Base-by-base conservation (phyloP, 2,888 invertebrate genomes). In the Hoplodrina ambigua region DNA sequence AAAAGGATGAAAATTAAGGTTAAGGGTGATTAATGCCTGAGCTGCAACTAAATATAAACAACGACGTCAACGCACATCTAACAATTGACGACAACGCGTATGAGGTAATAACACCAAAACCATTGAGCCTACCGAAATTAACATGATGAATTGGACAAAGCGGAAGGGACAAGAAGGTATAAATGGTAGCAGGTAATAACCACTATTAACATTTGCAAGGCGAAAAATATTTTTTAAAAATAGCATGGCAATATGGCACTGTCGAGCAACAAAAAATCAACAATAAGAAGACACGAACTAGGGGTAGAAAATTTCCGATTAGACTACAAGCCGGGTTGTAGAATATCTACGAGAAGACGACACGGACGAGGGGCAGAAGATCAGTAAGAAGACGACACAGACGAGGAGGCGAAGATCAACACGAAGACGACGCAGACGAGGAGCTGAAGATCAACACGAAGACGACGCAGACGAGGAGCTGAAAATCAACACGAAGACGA, bases 201-300 rank as follows among this genome's bases (percentile, higher is more conserved):
- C 19, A 44, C 17, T 58, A 17, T 41, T 33, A 54, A 19, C 15
- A 78, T 55, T 55, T 52, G 72, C 72, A 19, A 59, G 59, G 72
- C 78, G 78, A 77, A 77, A 44, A 70, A 50, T 25, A n/a, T 54
- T 15, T n/a, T 19, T 53, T 44, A 55, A 54, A 54, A 33, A 2
- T 72, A 72, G 78, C 49, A 77, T 52, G 6, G 2, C 17, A 68
- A 55, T 63, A 37, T 75, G 1, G 67, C 71, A 57, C 75, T 19
- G 75, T 56, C 75, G 75, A 75, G 75, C 56, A 6, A 67, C 25
- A 0, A 37, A 57, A 56, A 17, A 57, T 1, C 50, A 52, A 1
- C 19, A 17, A 11, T 50, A 71, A 71, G 71, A 57, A 75, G 8
- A 75, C 46, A 57, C 75, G 11, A 75, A 72, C 67, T 55, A 75